Percentiles rank a stretch among this genome's conserved stretches.
Conservation (phyloP, 2,113 vertebrate genomes). For the Chinchilla lanigera region DNA sequence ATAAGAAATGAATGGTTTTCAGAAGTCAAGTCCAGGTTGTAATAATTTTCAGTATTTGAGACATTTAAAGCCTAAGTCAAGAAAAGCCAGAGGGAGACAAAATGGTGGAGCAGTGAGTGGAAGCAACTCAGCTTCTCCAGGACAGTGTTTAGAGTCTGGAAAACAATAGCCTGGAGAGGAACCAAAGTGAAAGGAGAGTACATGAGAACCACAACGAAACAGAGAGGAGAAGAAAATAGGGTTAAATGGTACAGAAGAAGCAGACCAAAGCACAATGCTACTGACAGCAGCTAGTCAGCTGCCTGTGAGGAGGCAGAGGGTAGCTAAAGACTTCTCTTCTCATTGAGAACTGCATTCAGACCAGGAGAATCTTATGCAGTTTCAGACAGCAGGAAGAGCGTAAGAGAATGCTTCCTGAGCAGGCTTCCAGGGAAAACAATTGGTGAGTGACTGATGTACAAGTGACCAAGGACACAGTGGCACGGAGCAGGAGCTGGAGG, state of each 20-base stretch:
- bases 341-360: not conserved
- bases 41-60: not conserved
- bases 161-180: not conserved
- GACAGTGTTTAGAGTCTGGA: not conserved
- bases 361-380: not conserved
- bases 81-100: not conserved
- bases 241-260: not conserved
- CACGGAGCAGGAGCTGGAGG: not conserved
- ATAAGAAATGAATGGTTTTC: not conserved
- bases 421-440: not conserved
- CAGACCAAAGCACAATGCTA: not conserved
- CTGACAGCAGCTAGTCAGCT: not conserved
- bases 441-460: not conserved
- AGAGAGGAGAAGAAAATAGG: not conserved
- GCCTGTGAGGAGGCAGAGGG: not conserved
- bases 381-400: not conserved
- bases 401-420: not conserved
- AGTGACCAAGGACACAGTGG: too few species aligned
- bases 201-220: not conserved
- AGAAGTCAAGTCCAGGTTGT: not conserved
- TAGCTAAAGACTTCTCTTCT: not conserved
- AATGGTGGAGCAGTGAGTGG: not conserved
- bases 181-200: not conserved
- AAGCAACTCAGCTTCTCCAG: not conserved
- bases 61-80: not conserved